Percentiles rank a stretch among this genome's conserved stretches.
Conservation (phyloP, 2,888 invertebrate species). For the Polydrusus pterygomalis region DNA sequence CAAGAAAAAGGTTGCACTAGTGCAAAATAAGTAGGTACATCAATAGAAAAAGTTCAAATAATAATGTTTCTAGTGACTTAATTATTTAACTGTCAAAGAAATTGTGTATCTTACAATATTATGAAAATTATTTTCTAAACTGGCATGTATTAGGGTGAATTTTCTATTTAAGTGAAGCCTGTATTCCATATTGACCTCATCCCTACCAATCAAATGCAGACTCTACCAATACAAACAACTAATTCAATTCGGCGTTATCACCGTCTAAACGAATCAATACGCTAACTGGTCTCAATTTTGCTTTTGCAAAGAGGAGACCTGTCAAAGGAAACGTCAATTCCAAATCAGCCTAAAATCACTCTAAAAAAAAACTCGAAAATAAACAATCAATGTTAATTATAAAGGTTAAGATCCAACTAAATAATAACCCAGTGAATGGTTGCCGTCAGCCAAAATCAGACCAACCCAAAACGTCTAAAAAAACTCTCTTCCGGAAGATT, state of each 20-base stretch:
- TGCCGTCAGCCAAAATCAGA: conserved; percentile 14
- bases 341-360: conserved; percentile 37
- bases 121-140: no score
- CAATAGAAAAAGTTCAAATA: no score
- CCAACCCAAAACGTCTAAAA: conserved; percentile 5
- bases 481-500: conserved; percentile 1
- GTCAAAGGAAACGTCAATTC: conserved; percentile 72
- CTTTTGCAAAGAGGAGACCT: conserved; percentile 92
- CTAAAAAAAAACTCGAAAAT: conserved; percentile 29
- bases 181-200: conserved; percentile 13
- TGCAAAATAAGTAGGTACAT: no score
- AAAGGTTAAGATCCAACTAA: background rate
- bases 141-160: background rate
- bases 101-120: no score
- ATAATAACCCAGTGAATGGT: background rate
- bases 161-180: background rate
- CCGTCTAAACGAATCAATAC: conserved; percentile 58
- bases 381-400: background rate
- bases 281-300: conserved; percentile 79
- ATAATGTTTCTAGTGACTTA: no score
- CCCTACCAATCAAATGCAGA: conserved; percentile 25
- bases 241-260: background rate
- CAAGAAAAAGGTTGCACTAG: no score
- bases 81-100: no score
- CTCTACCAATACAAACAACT: conserved; percentile 17